Evolutionary conservation across 2,797 vertebrate species (phyloP).

Genomic region (Corythornis leucogaster): DNA sequence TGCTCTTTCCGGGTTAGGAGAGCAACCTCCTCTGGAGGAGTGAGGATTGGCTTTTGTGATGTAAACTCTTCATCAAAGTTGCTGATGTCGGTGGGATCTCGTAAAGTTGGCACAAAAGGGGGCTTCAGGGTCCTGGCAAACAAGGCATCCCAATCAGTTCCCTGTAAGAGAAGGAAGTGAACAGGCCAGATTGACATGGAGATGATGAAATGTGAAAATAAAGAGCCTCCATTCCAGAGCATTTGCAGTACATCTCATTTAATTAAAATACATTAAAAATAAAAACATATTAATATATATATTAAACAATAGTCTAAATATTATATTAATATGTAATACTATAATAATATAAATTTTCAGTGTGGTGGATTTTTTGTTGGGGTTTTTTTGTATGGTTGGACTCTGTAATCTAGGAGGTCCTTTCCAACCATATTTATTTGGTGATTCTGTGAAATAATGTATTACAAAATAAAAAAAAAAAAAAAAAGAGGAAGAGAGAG

Average conservation of each 20-base stretch:
- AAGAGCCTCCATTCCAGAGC: neutral
- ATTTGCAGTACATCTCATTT: neutral
- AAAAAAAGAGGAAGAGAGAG: neutral
- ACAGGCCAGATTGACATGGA: neutral
- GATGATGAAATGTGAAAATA: neutral
- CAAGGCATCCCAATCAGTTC: constrained; percentile 87
- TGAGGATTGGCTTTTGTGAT: constrained; percentile 85
- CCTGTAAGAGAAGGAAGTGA: constrained; percentile 74
- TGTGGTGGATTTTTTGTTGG: no score
- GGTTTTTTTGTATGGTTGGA: no score
- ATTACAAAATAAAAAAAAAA: no score
- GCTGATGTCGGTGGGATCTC: constrained; percentile 82
- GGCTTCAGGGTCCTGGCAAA: constrained; percentile 85
- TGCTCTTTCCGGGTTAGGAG: constrained; percentile 84
- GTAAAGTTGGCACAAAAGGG: constrained; percentile 87
- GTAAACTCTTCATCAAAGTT: constrained; percentile 96
- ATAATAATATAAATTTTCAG: no score
- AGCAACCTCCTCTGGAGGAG: constrained; percentile 80
- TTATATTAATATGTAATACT: no score
- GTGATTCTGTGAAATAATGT: no score
- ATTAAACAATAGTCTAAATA: no score
- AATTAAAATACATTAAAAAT: neutral
- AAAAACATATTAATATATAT: no score
- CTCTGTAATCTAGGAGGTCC: no score
- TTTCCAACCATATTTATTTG: no score